Evolutionary conservation across 2,888 invertebrate species (phyloP), one percentile per base, ranked within the genome.

Genomic region (Linyphia triangularis): DNA sequence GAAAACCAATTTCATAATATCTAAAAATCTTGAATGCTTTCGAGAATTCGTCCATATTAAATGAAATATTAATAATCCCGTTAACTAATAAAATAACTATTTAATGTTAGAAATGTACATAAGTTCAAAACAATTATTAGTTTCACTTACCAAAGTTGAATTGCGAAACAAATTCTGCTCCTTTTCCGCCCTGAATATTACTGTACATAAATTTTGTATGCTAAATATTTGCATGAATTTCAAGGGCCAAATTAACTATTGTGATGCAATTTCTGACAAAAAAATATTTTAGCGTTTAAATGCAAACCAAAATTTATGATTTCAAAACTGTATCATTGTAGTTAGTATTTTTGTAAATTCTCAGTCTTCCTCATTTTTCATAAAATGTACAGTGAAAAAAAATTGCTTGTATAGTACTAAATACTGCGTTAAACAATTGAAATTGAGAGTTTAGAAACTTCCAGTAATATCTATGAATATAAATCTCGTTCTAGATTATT

Each of bases 31-130:
- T 57, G n/a, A 40, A 72, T 57, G 30, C 72, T 51, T 57, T 72
- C 72, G 40, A 28, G 26, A 57, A 72, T 72, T 72, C 72, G 72
- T 72, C 72, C 72, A 70, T 70, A 6, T 70, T 37, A 57, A 61
- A 61, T 22, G 19, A 61, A 72, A 72, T 72, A 72, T 28, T 72
- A 57, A 24, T 28, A n/a, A 72, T 57, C 19, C 57, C 57, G 72
- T 72, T 72, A 72, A 57, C 9, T 28, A 72, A 72, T 72, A 16
- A 72, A 57, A 72, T 72, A n/a, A 72, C 57, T 72, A 72, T 72
- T 28, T 57, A 9, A 72, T 57, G 72, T 72, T 72, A 72, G 19
- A 72, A 72, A 51, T 16, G 43, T 24, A 22, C 43, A 72, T 51
- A 57, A 72, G 10, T 57, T 72, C 70, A 51, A 33, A 51, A 70